Evolutionary conservation across 2,888 invertebrate species (phyloP), one percentile per base, ranked within the genome.

Genomic region (Spilosoma lubricipeda): DNA sequence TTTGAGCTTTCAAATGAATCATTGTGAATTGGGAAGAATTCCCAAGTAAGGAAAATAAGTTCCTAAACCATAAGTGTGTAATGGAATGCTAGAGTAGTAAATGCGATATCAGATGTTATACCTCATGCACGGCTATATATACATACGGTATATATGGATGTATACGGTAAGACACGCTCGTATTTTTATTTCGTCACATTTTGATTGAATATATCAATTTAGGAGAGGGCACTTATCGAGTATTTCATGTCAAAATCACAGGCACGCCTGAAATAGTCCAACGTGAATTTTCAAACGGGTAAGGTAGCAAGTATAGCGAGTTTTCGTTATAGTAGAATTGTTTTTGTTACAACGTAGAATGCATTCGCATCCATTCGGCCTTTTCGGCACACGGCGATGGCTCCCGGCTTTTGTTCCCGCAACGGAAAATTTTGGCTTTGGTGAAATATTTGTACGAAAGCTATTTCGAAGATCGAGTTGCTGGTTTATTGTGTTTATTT

Each of bases 241-340:
- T 63, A 63, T 63, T 18, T 5, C 30, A 30, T 30, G 18, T 63
- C 30, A 63, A 63, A 63, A 18, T 5, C 7, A 56, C 75, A 42
- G 11, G 18, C 11, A 48, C 15, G 45, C 2, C 7, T 67, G 56
- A 18, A 70, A 74, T 66, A 7, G 48, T 7, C 0, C 0, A 65
- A 70, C 75, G 77, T 82, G 72, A 76, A 70, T 82, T 77, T 9
- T 27, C 15, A 63, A 27, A 9, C 27, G 36, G 36, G 45, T 65
- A 67, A 42, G 33, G 72, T 70, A 73, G 70, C 59, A 70, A 67
- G 77, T 78, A 76, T 78, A 73, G 73, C 64, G 77, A 82, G 80
- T 86, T 86, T 87, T 86, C 83, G 82, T 81, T 86, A 86, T 82
- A 80, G 77, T 77, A 67, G 75, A 71, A 87, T 82, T 85, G 86